A percentile compares a stretch with the other conserved stretches of the same genome.
Evolutionary conservation across 2,113 vertebrate genomes (phyloP).

Genomic region (Otus sunia): DNA sequence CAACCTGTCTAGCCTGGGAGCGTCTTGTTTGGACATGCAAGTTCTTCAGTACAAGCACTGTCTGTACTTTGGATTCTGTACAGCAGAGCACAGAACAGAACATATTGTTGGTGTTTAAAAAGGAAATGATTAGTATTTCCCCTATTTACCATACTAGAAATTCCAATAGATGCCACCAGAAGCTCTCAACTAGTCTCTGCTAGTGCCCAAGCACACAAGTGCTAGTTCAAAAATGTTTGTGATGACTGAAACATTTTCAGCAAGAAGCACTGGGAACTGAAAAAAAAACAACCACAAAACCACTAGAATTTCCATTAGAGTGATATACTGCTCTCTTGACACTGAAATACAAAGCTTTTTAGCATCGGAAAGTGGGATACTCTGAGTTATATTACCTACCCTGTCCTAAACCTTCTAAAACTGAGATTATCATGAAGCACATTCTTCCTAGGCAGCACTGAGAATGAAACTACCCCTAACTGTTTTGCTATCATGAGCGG

Average conservation of each 20-base stretch:
- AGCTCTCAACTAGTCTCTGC: not conserved
- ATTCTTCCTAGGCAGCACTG: not conserved
- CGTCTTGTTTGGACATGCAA: not conserved
- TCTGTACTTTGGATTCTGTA: slow-evolving; percentile 34
- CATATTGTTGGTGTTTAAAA: slow-evolving; percentile 26
- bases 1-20: not conserved
- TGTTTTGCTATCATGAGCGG: not conserved
- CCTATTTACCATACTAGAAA: not conserved
- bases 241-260: not conserved
- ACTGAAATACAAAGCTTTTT: not conserved
- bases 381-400: not conserved
- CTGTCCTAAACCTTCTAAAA: not conserved
- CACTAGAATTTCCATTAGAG: not conserved
- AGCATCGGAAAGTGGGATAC: not conserved
- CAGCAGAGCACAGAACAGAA: slow-evolving; percentile 12
- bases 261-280: not conserved
- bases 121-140: slow-evolving; percentile 27
- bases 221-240: not conserved
- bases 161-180: not conserved
- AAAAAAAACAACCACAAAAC: not conserved
- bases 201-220: not conserved
- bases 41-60: slow-evolving; percentile 11
- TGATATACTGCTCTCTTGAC: not conserved
- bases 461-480: not conserved
- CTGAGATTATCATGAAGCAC: not conserved